Conservation (phyloP, 1,140 invertebrate genomes). For the Megalopta genalis region DNA sequence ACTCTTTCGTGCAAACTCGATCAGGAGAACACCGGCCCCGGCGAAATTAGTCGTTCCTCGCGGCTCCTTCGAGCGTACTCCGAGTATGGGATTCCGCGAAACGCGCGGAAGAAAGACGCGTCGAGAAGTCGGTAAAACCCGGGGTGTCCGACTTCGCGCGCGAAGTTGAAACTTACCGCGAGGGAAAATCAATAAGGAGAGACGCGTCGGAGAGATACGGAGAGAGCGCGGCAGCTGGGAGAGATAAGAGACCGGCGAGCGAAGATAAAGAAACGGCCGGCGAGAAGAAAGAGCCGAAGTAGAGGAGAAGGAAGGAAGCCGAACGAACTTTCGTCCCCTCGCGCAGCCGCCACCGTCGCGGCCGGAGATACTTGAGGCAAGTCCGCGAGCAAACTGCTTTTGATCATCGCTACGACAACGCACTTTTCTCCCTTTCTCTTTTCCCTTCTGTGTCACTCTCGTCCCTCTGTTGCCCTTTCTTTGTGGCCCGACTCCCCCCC, state of each 20-base stretch:
- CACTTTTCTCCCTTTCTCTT: slow-evolving; percentile 53
- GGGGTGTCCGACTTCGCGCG: background rate
- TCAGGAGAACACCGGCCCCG: background rate
- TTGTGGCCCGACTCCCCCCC: slow-evolving; percentile 37
- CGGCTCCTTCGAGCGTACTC: background rate
- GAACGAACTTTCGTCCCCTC: slow-evolving; percentile 60
- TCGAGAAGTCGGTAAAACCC: background rate
- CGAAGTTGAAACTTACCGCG: slow-evolving; percentile 37
- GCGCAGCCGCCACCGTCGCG: slow-evolving; percentile 1
- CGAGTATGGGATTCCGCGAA: too few relatives aligned
- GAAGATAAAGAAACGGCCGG: slow-evolving; percentile 55
- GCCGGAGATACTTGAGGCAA: slow-evolving; percentile 58
- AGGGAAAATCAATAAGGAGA: slow-evolving; percentile 35
- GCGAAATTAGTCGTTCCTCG: background rate
- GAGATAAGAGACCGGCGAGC: slow-evolving; percentile 40
- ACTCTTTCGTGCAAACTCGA: background rate
- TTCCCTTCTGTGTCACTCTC: slow-evolving; percentile 45
- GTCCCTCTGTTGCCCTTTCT: slow-evolving; percentile 25
- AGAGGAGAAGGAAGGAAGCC: slow-evolving; percentile 44
- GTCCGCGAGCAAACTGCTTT: slow-evolving; percentile 70
- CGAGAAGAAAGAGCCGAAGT: slow-evolving; percentile 22
- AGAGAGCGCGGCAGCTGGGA: background rate
- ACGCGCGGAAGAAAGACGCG: too few relatives aligned
- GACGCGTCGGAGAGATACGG: background rate
- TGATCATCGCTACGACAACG: slow-evolving; percentile 68